phyloP scores from a whole-genome alignment of 37 sponge, comb jelly and placozoan species.

The Chondrosia reniformis region DNA sequence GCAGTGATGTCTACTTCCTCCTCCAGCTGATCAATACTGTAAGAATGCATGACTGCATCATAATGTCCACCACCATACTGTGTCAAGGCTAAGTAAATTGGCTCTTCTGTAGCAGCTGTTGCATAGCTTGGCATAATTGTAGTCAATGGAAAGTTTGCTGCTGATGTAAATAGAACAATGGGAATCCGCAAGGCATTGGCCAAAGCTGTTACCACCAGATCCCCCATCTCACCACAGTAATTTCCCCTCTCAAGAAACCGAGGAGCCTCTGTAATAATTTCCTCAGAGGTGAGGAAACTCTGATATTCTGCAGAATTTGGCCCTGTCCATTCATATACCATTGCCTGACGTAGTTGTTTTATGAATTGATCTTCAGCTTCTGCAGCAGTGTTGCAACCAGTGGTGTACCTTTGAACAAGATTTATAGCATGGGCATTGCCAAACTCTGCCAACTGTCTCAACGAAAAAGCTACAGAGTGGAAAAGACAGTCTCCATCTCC shows the following conservation, averaged over 20 bases:
- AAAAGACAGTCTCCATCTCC: constrained; percentile 41
- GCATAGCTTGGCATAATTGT: background rate
- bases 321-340: constrained; percentile 31
- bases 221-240: background rate
- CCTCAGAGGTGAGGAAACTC: background rate
- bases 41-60: constrained; percentile 3
- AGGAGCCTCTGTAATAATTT: background rate
- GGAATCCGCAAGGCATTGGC: background rate
- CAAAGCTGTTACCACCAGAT: constrained; percentile 5
- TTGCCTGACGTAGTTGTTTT: background rate
- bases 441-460: background rate
- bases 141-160: background rate
- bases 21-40: background rate
- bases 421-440: background rate
- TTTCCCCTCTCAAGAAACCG: background rate
- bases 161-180: constrained; percentile 11
- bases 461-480: background rate
- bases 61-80: constrained; percentile 8
- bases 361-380: background rate
- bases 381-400: background rate
- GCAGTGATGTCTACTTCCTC: background rate
- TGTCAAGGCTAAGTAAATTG: background rate
- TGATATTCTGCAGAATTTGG: constrained; percentile 13
- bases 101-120: background rate
- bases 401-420: background rate